Evolutionary conservation across 1,140 invertebrate species (phyloP).

Genomic region (Hycleus cichorii): DNA sequence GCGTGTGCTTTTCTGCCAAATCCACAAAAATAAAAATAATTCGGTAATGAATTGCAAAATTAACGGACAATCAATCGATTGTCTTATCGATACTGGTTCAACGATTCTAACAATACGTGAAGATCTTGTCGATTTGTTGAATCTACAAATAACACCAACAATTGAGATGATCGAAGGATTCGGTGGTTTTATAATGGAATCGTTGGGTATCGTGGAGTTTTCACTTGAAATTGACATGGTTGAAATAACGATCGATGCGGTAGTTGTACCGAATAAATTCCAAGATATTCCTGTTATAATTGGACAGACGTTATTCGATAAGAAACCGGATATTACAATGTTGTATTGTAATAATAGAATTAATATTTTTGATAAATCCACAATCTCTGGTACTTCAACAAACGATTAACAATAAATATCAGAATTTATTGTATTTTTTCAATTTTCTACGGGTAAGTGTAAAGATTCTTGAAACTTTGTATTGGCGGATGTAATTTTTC

Average conservation of each 20-base stretch:
- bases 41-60: slow-evolving; percentile 3
- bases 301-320: slow-evolving; percentile 18
- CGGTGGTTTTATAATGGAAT: slow-evolving; percentile 1
- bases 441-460: too few species aligned
- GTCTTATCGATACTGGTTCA: slow-evolving; percentile 16
- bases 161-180: neutral
- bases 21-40: neutral
- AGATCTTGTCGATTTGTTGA: slow-evolving; percentile 1
- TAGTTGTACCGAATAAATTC: slow-evolving; percentile 14
- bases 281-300: slow-evolving; percentile 17
- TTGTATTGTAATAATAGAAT: too few species aligned
- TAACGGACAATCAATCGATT: slow-evolving; percentile 3
- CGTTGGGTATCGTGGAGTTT: slow-evolving; percentile 12
- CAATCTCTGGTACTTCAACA: too few species aligned
- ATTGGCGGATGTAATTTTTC: too few species aligned
- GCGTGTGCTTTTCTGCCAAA: slow-evolving; percentile 17
- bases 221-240: slow-evolving; percentile 12
- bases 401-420: too few species aligned
- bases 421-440: too few species aligned
- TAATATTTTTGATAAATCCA: too few species aligned
- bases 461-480: too few species aligned
- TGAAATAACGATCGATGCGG: slow-evolving; percentile 5
- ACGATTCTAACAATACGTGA: slow-evolving; percentile 9
- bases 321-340: neutral
- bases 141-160: neutral